Evolutionary conservation across 1,140 invertebrate species (phyloP).

Genomic region (Palaemon carinicauda): DNA sequence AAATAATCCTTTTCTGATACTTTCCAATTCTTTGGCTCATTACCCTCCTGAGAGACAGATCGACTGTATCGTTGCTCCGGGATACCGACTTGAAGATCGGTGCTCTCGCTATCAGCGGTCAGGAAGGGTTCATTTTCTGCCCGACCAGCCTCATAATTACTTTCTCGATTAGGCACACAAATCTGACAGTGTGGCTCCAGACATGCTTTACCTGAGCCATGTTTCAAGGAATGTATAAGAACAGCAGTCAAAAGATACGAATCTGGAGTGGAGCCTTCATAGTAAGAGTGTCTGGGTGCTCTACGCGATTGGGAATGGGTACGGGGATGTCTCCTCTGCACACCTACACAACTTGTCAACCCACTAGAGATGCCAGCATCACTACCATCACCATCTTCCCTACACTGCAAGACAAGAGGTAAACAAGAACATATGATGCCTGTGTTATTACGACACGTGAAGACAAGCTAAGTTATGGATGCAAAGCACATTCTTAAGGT

Average conservation of each 20-base stretch:
- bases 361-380: slow-evolving; percentile 37
- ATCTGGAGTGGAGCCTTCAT: slow-evolving; percentile 55
- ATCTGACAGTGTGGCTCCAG: slow-evolving; percentile 37
- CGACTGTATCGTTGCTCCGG: neutral
- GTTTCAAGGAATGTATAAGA: slow-evolving; percentile 57
- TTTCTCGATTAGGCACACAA: neutral
- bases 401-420: slow-evolving; percentile 59
- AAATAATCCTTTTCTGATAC: neutral
- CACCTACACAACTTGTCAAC: slow-evolving; percentile 27
- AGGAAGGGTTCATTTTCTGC: neutral
- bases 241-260: slow-evolving; percentile 57
- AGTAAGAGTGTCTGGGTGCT: slow-evolving; percentile 55
- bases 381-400: slow-evolving; percentile 42
- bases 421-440: slow-evolving; percentile 39
- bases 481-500: too few species aligned
- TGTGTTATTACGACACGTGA: neutral
- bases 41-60: slow-evolving; percentile 26
- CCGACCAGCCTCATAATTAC: neutral
- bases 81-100: neutral
- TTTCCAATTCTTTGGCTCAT: slow-evolving; percentile 13
- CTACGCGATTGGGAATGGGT: slow-evolving; percentile 6
- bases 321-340: slow-evolving; percentile 38
- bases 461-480: too few species aligned
- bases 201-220: slow-evolving; percentile 44
- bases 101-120: neutral